Evolutionary conservation across 2,113 vertebrate genomes (phyloP).

Genomic region (Natator depressus): DNA sequence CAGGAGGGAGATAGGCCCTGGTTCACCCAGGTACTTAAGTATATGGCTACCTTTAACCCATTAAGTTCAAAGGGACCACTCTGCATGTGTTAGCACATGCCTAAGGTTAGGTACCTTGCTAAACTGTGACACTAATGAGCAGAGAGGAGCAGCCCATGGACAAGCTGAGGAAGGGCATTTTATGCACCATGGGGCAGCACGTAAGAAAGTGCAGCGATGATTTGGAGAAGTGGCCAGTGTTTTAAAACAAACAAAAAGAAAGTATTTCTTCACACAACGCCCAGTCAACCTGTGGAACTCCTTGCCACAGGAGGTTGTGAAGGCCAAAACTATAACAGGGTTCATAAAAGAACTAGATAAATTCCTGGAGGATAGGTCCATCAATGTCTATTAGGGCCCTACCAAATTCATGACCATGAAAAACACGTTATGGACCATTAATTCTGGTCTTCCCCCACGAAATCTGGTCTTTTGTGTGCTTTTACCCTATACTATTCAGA

Average conservation of each 20-base stretch:
- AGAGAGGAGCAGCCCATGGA: background rate
- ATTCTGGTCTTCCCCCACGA: no score
- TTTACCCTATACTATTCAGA: no score
- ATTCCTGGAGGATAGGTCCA: background rate
- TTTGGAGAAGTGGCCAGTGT: background rate
- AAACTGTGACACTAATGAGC: background rate
- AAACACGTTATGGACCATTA: no score
- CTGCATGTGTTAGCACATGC: background rate
- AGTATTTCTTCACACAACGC: no score
- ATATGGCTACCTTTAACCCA: background rate
- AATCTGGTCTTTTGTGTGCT: no score
- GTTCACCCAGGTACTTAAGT: background rate
- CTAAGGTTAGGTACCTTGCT: background rate
- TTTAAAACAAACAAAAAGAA: no score
- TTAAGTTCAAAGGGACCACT: background rate
- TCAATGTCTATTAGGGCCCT: background rate
- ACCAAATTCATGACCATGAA: no score
- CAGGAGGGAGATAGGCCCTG: background rate
- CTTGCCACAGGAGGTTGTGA: background rate
- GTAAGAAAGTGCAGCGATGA: background rate
- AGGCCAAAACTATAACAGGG: background rate
- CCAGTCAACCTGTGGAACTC: background rate
- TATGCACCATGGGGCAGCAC: background rate
- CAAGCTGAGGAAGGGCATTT: background rate
- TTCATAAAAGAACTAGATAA: background rate